These are phyloP conservation scores for Mactra quadrangularis DNA, from an alignment of 1,140 invertebrate genomes.

Conservation along the genomic window DNA sequence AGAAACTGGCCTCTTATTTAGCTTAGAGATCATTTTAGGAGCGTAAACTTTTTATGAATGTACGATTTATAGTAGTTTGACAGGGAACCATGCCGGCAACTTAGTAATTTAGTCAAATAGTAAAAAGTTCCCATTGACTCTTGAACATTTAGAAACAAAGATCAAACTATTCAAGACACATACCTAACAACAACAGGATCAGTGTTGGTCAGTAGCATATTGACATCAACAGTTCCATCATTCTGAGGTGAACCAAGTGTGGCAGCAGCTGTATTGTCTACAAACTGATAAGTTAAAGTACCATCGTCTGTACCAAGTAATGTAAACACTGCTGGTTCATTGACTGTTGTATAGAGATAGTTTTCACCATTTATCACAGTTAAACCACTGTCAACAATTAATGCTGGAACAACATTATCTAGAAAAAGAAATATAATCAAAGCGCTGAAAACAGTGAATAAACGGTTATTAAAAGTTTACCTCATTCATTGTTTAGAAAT, in stretches of 20 bases:
- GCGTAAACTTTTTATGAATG: no score
- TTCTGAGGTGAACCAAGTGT: neutral
- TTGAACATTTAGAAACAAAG: no score
- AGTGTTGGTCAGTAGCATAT: neutral
- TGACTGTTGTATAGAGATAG: neutral
- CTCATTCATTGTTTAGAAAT: no score
- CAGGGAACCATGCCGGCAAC: no score
- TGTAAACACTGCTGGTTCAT: neutral
- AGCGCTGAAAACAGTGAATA: no score
- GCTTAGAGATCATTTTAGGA: no score
- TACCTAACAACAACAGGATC: constrained; percentile 28
- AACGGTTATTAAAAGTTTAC: no score
- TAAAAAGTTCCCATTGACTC: no score
- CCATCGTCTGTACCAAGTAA: constrained; percentile 26
- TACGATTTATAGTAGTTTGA: no score
- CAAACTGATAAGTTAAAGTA: constrained; percentile 10
- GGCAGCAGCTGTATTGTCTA: constrained; percentile 6
- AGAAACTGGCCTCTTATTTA: no score
- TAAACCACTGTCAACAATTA: neutral
- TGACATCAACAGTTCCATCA: constrained; percentile 38
- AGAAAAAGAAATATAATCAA: constrained; percentile 10
- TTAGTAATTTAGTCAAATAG: no score
- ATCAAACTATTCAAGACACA: no score
- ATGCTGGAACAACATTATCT: constrained; percentile 20
- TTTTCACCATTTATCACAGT: constrained; percentile 1